These are phyloP conservation scores for Galeruca laticollis DNA, from an alignment of 2,888 invertebrate species.

Conservation along the genomic window DNA sequence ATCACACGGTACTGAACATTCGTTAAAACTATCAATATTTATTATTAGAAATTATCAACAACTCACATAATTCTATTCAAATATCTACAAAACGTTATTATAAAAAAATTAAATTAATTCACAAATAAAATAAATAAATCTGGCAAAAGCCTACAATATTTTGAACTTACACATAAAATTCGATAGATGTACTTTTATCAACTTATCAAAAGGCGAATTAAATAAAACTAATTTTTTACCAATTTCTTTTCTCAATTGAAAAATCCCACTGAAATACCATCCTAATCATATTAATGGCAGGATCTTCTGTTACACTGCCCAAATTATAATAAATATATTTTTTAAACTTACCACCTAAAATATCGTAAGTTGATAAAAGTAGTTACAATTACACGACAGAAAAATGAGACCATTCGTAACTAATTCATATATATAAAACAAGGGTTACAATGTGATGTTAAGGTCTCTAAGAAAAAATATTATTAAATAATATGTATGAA, in stretches of 20 bases:
- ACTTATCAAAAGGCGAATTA: neutral
- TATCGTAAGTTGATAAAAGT: neutral
- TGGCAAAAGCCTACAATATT: slow-evolving; percentile 1
- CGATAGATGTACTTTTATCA: neutral
- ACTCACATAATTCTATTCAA: slow-evolving; percentile 19
- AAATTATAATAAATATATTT: too few species aligned
- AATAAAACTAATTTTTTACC: neutral
- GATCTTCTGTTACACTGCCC: too few species aligned
- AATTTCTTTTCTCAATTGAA: too few species aligned
- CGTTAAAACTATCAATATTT: slow-evolving; percentile 24
- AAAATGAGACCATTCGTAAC: neutral
- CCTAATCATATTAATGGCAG: too few species aligned
- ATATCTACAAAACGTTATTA: slow-evolving; percentile 30
- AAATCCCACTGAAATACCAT: too few species aligned
- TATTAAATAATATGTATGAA: neutral
- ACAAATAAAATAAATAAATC: slow-evolving; percentile 13
- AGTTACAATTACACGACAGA: neutral
- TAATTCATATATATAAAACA: neutral
- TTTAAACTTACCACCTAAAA: neutral
- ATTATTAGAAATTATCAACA: slow-evolving; percentile 29
- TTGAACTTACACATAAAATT: neutral
- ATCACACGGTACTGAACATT: neutral
- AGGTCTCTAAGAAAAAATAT: neutral
- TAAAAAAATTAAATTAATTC: slow-evolving; percentile 11
- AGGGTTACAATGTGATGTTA: neutral